These are phyloP conservation scores for Bombus haemorrhoidalis DNA, from an alignment of 1,140 invertebrate species.

Conservation along the genomic window DNA sequence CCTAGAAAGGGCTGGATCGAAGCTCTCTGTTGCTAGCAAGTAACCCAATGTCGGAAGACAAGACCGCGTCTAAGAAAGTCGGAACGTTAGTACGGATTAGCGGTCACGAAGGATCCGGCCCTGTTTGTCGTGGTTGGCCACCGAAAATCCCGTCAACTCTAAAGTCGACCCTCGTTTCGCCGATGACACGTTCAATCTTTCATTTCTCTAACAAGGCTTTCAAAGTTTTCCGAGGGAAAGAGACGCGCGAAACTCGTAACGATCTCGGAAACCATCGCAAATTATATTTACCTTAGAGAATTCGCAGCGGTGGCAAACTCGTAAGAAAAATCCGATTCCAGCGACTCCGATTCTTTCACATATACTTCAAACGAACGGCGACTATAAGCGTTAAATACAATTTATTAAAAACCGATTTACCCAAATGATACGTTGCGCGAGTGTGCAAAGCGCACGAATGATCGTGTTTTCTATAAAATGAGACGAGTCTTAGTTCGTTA, in stretches of 20 bases:
- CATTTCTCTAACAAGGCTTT: conserved; percentile 48
- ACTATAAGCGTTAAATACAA: background rate
- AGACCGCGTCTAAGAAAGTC: conserved; percentile 58
- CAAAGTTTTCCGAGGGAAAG: background rate
- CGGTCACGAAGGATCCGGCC: conserved; percentile 54
- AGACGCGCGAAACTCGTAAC: background rate
- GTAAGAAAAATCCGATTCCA: no score
- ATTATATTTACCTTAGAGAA: conserved; percentile 18
- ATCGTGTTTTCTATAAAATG: conserved; percentile 50
- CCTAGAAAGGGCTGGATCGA: conserved; percentile 15
- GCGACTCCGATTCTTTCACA: no score
- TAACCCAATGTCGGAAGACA: conserved; percentile 32
- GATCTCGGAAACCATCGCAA: background rate
- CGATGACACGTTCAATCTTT: conserved; percentile 60
- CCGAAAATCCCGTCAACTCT: conserved; percentile 61
- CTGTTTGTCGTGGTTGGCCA: conserved; percentile 61
- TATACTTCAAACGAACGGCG: no score
- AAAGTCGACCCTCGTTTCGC: conserved; percentile 53
- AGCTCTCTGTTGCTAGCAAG: conserved; percentile 25
- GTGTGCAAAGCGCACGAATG: background rate
- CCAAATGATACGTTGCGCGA: background rate
- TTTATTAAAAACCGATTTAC: background rate
- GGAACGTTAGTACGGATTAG: conserved; percentile 59
- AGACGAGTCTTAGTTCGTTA: conserved; percentile 20
- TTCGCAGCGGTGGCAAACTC: background rate